Evolutionary conservation across 2,797 vertebrate species (phyloP), one percentile per base, ranked within the genome.

Genomic region (Enteromius argenteus): DNA sequence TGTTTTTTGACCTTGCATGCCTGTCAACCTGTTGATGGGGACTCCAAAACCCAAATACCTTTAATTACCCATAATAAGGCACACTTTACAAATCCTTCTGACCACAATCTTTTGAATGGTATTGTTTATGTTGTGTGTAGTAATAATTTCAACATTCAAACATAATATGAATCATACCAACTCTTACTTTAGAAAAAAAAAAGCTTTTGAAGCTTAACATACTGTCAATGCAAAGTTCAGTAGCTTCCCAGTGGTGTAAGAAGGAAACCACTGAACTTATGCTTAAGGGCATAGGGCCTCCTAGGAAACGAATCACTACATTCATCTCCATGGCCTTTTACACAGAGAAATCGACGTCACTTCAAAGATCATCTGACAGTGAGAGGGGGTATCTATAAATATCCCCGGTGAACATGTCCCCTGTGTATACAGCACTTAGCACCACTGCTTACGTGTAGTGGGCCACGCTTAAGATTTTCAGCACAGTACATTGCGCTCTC

Each of bases 371-470:
- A 85, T 71, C 75, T 81, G 71, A 81, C 66, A 49, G 67, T 42
- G 64, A 82, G 37, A 74, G 79, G 85, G 39, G 30, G 67, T 8
- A 72, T 85, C 89, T 86, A 87, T 88, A 85, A 89, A 86, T 87
- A 90, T 51, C 60, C 76, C 27, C 46, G 19, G 11, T 79, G 37
- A 27, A 64, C 66, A 74, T 58, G 19, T 49, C 80, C 56, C 66
- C 53, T 58, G 80, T 60, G 23, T 79, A 75, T 8, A 64, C 68
- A 53, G 30, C 51, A 58, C 80, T 10, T 74, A 44, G 56, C 73
- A 77, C 68, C 42, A 68, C 58, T 80, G 42, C n/a, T 35, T 77
- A 35, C 44, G n/a, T 71, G 72, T 42, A 66, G 27, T 35, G 79
- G 21, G 13, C 11, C 46, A 42, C n/a, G 66, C 32, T 67, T 42